A percentile compares a stretch with the other conserved stretches of the same genome.
Evolutionary conservation across 2,797 vertebrate genomes (phyloP).

Genomic region (Catharus ustulatus): DNA sequence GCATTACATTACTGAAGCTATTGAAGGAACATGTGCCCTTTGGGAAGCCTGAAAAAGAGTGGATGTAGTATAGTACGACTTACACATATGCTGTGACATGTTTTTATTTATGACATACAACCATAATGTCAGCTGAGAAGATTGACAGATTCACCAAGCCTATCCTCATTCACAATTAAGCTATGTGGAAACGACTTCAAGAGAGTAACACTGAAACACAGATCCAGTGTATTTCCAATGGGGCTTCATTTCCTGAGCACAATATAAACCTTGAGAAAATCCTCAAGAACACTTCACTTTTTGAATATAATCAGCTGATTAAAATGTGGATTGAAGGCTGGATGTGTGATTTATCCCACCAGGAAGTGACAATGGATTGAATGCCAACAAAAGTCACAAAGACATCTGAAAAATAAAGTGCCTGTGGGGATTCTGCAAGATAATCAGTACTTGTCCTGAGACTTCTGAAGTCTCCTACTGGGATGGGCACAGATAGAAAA

Average conservation of each 20-base stretch:
- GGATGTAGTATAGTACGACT: background rate
- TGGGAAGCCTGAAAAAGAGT: background rate
- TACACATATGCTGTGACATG: background rate
- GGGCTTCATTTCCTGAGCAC: background rate
- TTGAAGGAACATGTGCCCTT: background rate
- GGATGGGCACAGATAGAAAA: fast-evolving
- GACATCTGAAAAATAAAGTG: background rate
- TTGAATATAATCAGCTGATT: background rate
- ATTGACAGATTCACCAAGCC: background rate
- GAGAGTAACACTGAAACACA: background rate
- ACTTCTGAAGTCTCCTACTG: background rate
- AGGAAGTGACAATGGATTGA: background rate
- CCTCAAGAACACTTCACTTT: background rate
- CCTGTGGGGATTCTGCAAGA: background rate
- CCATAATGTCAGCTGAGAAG: background rate
- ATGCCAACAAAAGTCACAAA: background rate
- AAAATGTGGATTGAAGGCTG: background rate
- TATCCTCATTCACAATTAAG: background rate
- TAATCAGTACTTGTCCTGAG: background rate
- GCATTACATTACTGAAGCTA: background rate
- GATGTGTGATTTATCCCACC: background rate
- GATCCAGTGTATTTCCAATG: background rate
- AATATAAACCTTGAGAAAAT: background rate
- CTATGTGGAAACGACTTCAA: background rate
- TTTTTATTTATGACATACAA: background rate